These are phyloP conservation scores for Apteryx mantelli DNA, from an alignment of 2,113 vertebrate species.

Conservation along the genomic window DNA sequence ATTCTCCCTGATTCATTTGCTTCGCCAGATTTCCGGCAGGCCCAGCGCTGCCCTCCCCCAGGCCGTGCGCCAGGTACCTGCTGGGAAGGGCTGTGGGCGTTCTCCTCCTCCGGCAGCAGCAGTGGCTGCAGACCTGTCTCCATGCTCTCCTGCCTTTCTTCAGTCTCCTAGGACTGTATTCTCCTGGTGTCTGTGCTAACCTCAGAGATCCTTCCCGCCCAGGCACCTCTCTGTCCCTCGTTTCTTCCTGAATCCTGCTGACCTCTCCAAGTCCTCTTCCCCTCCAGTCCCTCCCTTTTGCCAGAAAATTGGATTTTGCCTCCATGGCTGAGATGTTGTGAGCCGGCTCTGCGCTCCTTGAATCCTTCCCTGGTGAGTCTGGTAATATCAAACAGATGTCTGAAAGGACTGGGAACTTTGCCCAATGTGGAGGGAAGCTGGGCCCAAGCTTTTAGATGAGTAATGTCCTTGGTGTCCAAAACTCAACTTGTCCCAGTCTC, in stretches of 20 bases:
- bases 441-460: conserved; percentile 22
- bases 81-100: background rate
- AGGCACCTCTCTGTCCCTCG: background rate
- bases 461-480: conserved; percentile 53
- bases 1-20: background rate
- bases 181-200: background rate
- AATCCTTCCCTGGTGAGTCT: conserved; percentile 27
- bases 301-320: background rate
- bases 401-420: conserved; percentile 52
- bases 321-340: background rate
- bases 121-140: background rate
- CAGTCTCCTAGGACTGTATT: background rate
- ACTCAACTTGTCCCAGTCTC: conserved; percentile 35
- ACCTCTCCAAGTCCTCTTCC: background rate
- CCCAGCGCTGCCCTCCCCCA: background rate
- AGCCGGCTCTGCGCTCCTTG: conserved; percentile 28
- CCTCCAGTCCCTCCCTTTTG: background rate
- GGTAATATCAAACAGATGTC: conserved; percentile 66
- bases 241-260: background rate
- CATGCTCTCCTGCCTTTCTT: background rate
- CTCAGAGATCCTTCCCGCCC: background rate
- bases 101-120: no score
- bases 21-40: background rate
- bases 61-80: background rate
- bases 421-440: conserved; percentile 34